Percentiles rank a stretch among this genome's conserved stretches.
These are phyloP conservation scores for Apamea sordens DNA, from an alignment of 2,888 invertebrate species.

Conservation along the genomic window DNA sequence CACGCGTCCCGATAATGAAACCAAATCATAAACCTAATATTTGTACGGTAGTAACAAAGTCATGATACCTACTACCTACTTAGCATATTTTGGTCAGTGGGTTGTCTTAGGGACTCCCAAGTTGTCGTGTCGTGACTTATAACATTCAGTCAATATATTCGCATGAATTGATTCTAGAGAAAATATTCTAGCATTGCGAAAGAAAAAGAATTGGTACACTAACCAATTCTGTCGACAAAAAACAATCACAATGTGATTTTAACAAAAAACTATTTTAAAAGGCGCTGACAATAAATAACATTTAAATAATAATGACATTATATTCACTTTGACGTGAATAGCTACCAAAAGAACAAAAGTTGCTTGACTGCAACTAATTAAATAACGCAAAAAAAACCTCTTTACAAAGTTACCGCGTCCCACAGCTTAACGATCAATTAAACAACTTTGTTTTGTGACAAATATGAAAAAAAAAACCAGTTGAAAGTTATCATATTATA, in stretches of 20 bases:
- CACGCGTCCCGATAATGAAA: too few relatives aligned
- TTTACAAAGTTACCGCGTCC: conserved; percentile 17
- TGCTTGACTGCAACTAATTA: not conserved
- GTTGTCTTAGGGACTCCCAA: too few relatives aligned
- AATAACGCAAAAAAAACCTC: conserved; percentile 8
- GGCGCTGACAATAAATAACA: too few relatives aligned
- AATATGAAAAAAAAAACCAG: conserved; percentile 4
- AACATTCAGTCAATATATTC: not conserved
- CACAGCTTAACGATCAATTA: conserved; percentile 13
- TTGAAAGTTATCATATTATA: conserved; percentile 5
- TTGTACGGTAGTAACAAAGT: not conserved
- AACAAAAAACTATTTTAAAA: not conserved
- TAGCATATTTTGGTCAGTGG: not conserved
- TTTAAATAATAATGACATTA: not conserved
- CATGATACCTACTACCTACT: not conserved
- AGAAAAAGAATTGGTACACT: not conserved
- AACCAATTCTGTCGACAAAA: too few relatives aligned
- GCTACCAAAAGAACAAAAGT: not conserved
- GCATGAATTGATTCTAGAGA: not conserved
- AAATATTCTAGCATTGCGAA: not conserved
- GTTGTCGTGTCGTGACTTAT: not conserved
- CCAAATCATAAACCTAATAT: not conserved
- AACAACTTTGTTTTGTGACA: conserved; percentile 18
- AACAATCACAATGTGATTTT: too few relatives aligned
- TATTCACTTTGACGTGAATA: not conserved